Conservation (phyloP, 2,888 invertebrate species). For the Apamea anceps region DNA sequence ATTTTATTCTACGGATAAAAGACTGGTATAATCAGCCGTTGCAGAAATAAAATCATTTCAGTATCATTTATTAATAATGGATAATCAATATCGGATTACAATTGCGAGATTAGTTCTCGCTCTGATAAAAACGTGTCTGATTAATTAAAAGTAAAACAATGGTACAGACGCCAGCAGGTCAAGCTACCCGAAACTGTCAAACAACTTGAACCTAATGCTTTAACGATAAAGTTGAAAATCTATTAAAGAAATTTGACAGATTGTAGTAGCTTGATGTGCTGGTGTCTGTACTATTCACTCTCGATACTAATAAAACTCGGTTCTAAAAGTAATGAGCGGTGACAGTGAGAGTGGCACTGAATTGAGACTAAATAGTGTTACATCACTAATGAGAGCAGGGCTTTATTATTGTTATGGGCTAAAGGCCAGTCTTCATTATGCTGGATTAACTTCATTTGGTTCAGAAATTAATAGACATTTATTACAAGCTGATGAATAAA, state of each 20-base stretch:
- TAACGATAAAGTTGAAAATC: too few relatives aligned
- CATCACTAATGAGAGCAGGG: slow-evolving; percentile 12
- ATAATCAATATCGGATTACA: neutral
- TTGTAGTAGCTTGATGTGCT: too few relatives aligned
- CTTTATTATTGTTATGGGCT: slow-evolving; percentile 6
- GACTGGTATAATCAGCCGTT: too few relatives aligned
- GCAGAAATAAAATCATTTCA: too few relatives aligned
- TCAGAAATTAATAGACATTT: neutral
- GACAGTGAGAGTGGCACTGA: neutral
- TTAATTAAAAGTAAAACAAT: slow-evolving; percentile 28
- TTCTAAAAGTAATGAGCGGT: slow-evolving; percentile 51
- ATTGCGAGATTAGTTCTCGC: neutral
- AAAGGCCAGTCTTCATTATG: neutral
- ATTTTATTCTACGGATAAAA: too few relatives aligned
- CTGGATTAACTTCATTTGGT: neutral
- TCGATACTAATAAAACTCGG: slow-evolving; percentile 12
- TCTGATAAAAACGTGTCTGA: slow-evolving; percentile 9
- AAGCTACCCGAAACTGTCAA: too few relatives aligned
- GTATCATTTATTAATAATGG: neutral
- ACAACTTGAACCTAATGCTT: too few relatives aligned
- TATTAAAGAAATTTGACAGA: too few relatives aligned
- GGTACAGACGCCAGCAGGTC: too few relatives aligned
- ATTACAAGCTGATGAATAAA: neutral
- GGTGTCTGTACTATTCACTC: slow-evolving; percentile 1
- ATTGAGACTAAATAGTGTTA: slow-evolving; percentile 21